Evolutionary conservation across 2,797 vertebrate genomes (phyloP).

Genomic region (Miichthys miiuy): DNA sequence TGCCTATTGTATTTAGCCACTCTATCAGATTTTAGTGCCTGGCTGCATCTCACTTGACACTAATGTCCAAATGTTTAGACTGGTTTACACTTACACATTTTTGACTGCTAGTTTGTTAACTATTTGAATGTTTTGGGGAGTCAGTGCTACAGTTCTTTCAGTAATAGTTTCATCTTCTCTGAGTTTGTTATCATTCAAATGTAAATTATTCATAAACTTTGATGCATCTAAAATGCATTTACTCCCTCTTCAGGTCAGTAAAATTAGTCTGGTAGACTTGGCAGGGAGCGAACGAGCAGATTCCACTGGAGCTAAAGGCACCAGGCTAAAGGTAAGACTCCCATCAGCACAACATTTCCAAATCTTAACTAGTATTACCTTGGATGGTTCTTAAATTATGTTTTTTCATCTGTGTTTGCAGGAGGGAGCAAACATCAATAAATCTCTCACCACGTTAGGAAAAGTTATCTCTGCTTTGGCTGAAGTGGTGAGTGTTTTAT

Average conservation of each 20-base stretch:
- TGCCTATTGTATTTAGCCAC: slow-evolving; percentile 71
- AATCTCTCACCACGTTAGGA: slow-evolving; percentile 97
- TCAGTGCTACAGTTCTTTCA: neutral
- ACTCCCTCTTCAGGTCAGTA: slow-evolving; percentile 91
- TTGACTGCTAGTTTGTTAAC: neutral
- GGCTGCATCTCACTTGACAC: slow-evolving; percentile 51
- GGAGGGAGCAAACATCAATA: slow-evolving; percentile 99
- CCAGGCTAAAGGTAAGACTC: slow-evolving; percentile 92
- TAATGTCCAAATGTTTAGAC: slow-evolving; percentile 31
- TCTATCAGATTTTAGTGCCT: slow-evolving; percentile 66
- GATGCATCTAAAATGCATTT: slow-evolving; percentile 47
- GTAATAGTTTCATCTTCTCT: slow-evolving; percentile 6
- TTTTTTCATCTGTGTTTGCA: slow-evolving; percentile 73
- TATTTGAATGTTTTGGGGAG: neutral
- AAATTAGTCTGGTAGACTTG: slow-evolving; percentile 98
- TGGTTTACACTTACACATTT: slow-evolving; percentile 25
- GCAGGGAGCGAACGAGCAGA: slow-evolving; percentile 98
- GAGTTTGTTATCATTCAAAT: neutral
- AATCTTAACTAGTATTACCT: neutral
- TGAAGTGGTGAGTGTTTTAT: slow-evolving; percentile 92
- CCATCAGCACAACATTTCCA: neutral
- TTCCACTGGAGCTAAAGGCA: slow-evolving; percentile 97
- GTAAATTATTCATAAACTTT: slow-evolving; percentile 36
- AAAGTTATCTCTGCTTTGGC: slow-evolving; percentile 98
- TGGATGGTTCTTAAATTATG: slow-evolving; percentile 7